phyloP scores from a whole-genome alignment of 1,140 invertebrate species.

The Forficula auricularia region DNA sequence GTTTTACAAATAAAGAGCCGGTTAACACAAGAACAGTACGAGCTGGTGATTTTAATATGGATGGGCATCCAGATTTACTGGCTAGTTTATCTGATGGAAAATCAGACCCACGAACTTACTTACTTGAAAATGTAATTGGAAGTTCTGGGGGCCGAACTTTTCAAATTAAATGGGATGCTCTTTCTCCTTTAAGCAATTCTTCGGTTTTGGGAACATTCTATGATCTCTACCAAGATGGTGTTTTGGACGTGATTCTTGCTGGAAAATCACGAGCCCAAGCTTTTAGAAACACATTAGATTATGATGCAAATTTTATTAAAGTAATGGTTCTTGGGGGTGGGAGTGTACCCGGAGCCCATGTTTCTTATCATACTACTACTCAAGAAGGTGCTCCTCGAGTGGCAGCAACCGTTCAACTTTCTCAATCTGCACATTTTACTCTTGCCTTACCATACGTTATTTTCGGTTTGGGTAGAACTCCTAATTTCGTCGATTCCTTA shows the following conservation, averaged over 20 bases:
- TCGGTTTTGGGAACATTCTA: constrained; percentile 75
- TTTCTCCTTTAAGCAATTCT: constrained; percentile 47
- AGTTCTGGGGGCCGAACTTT: constrained; percentile 50
- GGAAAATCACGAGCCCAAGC: constrained; percentile 42
- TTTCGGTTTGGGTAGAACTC: constrained; percentile 88
- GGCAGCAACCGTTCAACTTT: constrained; percentile 67
- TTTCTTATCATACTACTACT: constrained; percentile 70
- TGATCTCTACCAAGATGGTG: constrained; percentile 76
- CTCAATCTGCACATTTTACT: constrained; percentile 81
- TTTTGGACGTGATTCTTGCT: constrained; percentile 61
- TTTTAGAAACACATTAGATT: constrained; percentile 74
- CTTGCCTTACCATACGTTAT: constrained; percentile 85
- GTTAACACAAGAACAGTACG: constrained; percentile 59
- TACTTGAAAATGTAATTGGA: constrained; percentile 54
- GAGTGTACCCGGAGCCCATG: constrained; percentile 73
- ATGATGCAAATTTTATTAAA: constrained; percentile 90
- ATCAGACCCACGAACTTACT: constrained; percentile 41
- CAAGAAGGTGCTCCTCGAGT: constrained; percentile 56
- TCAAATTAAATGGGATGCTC: constrained; percentile 48
- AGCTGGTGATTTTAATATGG: constrained; percentile 85
- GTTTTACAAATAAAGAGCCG: constrained; percentile 29
- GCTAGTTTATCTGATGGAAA: constrained; percentile 22
- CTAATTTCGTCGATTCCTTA: constrained; percentile 89
- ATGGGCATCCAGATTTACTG: constrained; percentile 86
- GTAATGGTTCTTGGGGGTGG: constrained; percentile 56